Evolutionary conservation across 1,140 invertebrate genomes (phyloP), one percentile per base, ranked within the genome.

Genomic region (Ganaspis sp.): DNA sequence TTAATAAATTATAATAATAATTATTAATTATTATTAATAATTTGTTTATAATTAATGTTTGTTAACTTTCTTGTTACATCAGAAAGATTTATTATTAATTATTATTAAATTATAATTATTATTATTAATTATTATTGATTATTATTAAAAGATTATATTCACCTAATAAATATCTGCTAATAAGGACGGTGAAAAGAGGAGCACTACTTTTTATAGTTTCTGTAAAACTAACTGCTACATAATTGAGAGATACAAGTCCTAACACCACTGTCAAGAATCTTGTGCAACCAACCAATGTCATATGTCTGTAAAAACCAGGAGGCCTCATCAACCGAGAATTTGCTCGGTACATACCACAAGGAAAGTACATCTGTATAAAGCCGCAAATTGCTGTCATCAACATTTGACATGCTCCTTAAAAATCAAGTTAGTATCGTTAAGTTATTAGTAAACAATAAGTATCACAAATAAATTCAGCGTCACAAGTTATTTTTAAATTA

Each of bases 121-220:
- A 54, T 53, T n/a, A n/a, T n/a, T n/a, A n/a, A n/a, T n/a, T n/a
- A n/a, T n/a, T n/a, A n/a, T n/a, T n/a, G n/a, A n/a, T n/a, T n/a
- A n/a, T n/a, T n/a, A 19, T 29, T 38, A 53, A 15, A n/a, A 64
- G n/a, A 38, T 45, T 70, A 75, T 9, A 74, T 15, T 93, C 92
- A 93, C 94, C 94, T 88, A 96, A 92, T 83, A 94, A 89, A 88
- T 94, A 90, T 90, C 94, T 93, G 54, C 95, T 95, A 82, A 97
- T 96, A 42, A 96, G 87, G 72, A 97, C 95, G 54, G 96, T 97
- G 87, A 97, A 97, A 37, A 97, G 90, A 75, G 96, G 96, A 23
- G 96, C 96, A 26, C 96, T 96, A 90, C 95, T 96, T 90, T 97
- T 97, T 17, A 97, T 95, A 19, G 96, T 97, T 90, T 97, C 96